A percentile compares a stretch with the other conserved stretches of the same genome.
Conservation (phyloP, 2,888 invertebrate genomes). For the Lithodes maja region DNA sequence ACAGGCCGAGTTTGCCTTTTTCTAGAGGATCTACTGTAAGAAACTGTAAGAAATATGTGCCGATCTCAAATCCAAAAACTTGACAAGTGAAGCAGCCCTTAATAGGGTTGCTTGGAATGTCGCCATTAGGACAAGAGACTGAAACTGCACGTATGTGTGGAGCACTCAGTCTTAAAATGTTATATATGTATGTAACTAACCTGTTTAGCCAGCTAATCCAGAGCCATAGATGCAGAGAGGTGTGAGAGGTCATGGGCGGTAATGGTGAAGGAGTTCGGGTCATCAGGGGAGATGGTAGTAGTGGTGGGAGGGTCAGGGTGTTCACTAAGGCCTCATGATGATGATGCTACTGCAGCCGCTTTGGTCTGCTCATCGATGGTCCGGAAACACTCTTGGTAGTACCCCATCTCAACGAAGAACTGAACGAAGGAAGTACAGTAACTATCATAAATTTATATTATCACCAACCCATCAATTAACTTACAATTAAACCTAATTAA, state of each 20-base stretch:
- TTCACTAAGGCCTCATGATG: not conserved
- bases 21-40: too few relatives aligned
- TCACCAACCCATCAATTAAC: too few relatives aligned
- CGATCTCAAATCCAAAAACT: too few relatives aligned
- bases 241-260: slow-evolving; percentile 41
- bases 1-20: too few relatives aligned
- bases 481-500: too few relatives aligned
- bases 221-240: slow-evolving; percentile 5
- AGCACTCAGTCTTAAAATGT: too few relatives aligned
- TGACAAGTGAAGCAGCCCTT: too few relatives aligned
- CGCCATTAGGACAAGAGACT: too few relatives aligned
- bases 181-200: not conserved
- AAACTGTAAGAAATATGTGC: too few relatives aligned
- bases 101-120: too few relatives aligned
- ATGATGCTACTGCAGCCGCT: slow-evolving; percentile 8
- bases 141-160: too few relatives aligned
- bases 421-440: not conserved
- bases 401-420: slow-evolving; percentile 59
- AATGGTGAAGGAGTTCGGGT: slow-evolving; percentile 38
- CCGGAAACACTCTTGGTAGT: slow-evolving; percentile 34
- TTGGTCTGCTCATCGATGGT: slow-evolving; percentile 39
- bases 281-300: slow-evolving; percentile 23
- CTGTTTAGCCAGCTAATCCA: slow-evolving; percentile 36
- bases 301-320: not conserved
- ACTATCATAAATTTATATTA: too few relatives aligned